Evolutionary conservation across 1,140 invertebrate species (phyloP), one percentile per base, ranked within the genome.

Genomic region (Dufourea novaeangliae): DNA sequence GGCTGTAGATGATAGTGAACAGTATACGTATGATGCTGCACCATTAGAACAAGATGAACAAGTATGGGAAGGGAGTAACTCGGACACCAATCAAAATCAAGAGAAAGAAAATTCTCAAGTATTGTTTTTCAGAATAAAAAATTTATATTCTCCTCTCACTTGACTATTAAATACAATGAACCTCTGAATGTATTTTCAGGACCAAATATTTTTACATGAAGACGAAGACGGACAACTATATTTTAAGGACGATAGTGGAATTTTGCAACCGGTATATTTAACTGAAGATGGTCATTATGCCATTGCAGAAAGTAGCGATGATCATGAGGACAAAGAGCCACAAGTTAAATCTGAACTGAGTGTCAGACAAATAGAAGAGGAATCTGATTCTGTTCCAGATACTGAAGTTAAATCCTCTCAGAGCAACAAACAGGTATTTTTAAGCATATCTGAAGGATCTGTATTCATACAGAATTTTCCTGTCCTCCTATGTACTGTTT

Each of bases 181-280:
- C 39, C 4, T 56, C 56, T 2, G 2, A 46, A 3, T 66, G 1
- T 22, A 78, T 25, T 86, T 84, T 61, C 52, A 92, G 89, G 89
- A 91, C 44, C 91, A 92, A 81, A 91, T 93, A 79, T 92, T 90
- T 79, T 81, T 93, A 20, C 92, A 92, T 10, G 91, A 93, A 57
- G 91, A 93, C 66, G 91, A 91, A 68, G 89, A 92, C 50, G 91
- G 91, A 32, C 91, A 93, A 50, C 77, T 93, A n/a, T 93, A 92
- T 64, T 92, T 91, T 41, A 91, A 92, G 37, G 91, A 92, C 68
- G 92, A 92, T 29, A 88, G 79, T 67, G 92, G 92, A 29, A 80
- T 79, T 17, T 61, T 92, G 14, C 91, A 92, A 52, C 91, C 91
- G 10, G 92, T 93, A 14, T 92, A 92, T 79, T 84, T 92, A 62